Base-by-base conservation (phyloP, 2,888 invertebrate genomes). In the Lithophane socia region DNA sequence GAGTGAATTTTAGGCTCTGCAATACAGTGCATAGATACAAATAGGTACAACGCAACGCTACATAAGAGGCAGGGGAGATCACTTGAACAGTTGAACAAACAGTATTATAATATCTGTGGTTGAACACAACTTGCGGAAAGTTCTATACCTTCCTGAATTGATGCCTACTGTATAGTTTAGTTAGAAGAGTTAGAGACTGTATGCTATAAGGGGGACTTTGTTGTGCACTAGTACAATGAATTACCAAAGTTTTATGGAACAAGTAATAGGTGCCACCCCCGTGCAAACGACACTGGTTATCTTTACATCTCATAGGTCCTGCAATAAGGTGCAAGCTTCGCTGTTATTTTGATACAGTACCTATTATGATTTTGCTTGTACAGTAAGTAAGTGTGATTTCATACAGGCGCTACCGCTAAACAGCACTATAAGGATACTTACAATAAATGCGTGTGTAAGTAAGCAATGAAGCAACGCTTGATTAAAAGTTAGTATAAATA, bases 401-500 rank as follows among this genome's bases (percentile, higher is more conserved):
- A 47, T 44, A 47, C 16, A 44, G 1, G 24, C 10, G n/a, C 42
- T n/a, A 16, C 52, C 12, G 52, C 13, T 49, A 47, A 21, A 21
- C 10, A 9, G 18, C 10, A 9, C 16, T n/a, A 1, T n/a, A 79
- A 21, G 3, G n/a, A 52, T 70, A 60, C 13, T 70, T 37, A 37
- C 37, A 37, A 37, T 37, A 37, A 37, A 61, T 54, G 9, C 9
- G 3, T 44, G 2, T 52, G 4, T 60, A 47, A 42, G 10, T 61
- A 52, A 37, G 71, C 12, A 80, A 70, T 67, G 49, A 52, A 65
- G 37, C 9, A 47, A 56, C 12, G 66, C 72, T 21, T 77, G 52
- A 73, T 64, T 73, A 42, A 67, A 52, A 42, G 16, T 69, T 44
- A 16, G 9, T 52, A 29, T 73, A 72, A 82, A 74, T 74, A 61